A percentile compares a stretch with the other conserved stretches of the same genome.
Conservation (phyloP, 1,140 invertebrate species). For the Ctenoplectra terminalis region DNA sequence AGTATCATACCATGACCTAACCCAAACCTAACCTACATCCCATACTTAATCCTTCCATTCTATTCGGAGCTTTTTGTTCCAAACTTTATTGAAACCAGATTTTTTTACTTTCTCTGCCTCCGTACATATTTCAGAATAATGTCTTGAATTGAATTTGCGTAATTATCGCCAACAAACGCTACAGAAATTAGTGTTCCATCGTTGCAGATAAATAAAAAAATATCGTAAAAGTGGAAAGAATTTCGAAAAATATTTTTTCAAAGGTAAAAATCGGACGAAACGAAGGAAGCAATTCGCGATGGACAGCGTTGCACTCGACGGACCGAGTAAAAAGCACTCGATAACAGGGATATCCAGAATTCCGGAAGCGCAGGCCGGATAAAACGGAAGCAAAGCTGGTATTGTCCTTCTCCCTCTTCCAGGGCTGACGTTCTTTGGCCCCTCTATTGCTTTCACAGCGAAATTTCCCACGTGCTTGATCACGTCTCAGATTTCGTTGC, state of each 20-base stretch:
- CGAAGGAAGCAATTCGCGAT: slow-evolving; percentile 3
- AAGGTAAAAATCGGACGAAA: neutral
- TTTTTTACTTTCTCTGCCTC: too few species aligned
- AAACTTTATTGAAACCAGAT: too few species aligned
- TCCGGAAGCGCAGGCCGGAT: slow-evolving; percentile 38
- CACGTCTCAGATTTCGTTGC: slow-evolving; percentile 42
- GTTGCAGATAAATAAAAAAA: neutral
- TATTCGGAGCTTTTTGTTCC: too few species aligned
- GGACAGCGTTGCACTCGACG: slow-evolving; percentile 36
- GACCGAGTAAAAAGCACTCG: slow-evolving; percentile 51
- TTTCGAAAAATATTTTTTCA: neutral
- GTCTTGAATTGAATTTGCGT: too few species aligned
- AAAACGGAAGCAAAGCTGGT: slow-evolving; percentile 13
- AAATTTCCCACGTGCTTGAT: slow-evolving; percentile 65
- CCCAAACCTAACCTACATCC: too few species aligned
- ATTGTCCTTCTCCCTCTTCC: neutral
- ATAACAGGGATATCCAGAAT: slow-evolving; percentile 57
- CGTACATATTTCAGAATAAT: too few species aligned
- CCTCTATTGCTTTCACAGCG: slow-evolving; percentile 57
- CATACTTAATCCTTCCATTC: too few species aligned
- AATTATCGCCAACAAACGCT: too few species aligned
- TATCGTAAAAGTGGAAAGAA: too few species aligned
- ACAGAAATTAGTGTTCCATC: neutral
- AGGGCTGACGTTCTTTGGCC: slow-evolving; percentile 34
- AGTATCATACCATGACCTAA: too few species aligned